Evolutionary conservation across 2,888 invertebrate species (phyloP).

Genomic region (Strigamia maritima): DNA sequence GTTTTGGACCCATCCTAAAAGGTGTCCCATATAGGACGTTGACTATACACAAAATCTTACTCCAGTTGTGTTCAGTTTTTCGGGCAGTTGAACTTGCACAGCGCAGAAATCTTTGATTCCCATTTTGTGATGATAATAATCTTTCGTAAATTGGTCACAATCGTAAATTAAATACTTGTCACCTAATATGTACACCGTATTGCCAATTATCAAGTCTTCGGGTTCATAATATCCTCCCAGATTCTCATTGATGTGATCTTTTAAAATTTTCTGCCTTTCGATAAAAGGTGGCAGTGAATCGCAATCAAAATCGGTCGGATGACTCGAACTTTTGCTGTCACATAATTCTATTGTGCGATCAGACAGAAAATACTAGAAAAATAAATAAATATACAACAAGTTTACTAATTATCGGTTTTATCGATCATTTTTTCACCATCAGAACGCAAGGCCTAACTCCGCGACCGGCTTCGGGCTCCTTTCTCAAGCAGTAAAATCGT

Average conservation of each 20-base stretch:
- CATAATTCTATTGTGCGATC: slow-evolving; percentile 77
- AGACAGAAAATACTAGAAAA: slow-evolving; percentile 70
- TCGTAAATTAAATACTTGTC: slow-evolving; percentile 68
- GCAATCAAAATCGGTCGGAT: slow-evolving; percentile 67
- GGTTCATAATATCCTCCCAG: slow-evolving; percentile 65
- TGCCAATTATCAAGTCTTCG: slow-evolving; percentile 70
- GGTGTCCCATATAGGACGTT: too few relatives aligned
- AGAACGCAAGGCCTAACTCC: slow-evolving; percentile 59
- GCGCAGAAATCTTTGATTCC: slow-evolving; percentile 53
- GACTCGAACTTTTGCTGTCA: slow-evolving; percentile 58
- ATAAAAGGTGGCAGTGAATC: slow-evolving; percentile 73
- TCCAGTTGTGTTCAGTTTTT: background rate
- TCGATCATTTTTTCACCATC: background rate
- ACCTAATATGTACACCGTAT: slow-evolving; percentile 54
- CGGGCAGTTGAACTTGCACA: slow-evolving; percentile 49
- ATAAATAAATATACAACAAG: background rate
- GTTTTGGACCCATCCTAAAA: too few relatives aligned
- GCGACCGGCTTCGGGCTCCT: slow-evolving; percentile 54
- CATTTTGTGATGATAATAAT: slow-evolving; percentile 63
- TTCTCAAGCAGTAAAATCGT: slow-evolving; percentile 57
- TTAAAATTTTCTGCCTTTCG: slow-evolving; percentile 71
- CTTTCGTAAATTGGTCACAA: slow-evolving; percentile 75
- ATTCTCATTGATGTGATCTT: slow-evolving; percentile 53
- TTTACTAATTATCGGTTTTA: background rate
- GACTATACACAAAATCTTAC: background rate